Base-by-base conservation (phyloP, 2,113 vertebrate species). In the Ailuropoda melanoleuca region DNA sequence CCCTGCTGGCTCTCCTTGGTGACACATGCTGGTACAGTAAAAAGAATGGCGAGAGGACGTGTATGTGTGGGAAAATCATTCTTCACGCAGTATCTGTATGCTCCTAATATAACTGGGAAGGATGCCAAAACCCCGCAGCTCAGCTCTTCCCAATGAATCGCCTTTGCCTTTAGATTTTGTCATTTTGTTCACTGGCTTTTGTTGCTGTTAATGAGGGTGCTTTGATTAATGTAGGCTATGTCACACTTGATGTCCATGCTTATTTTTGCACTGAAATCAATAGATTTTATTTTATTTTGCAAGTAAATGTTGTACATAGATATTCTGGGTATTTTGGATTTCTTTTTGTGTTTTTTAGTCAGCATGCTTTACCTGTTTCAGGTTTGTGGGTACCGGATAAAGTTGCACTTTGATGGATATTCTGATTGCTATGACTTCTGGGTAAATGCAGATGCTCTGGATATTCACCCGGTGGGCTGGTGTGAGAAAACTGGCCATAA, bases 401-500 rank as follows among this genome's bases (percentile, higher is more conserved):
- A 99, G 85, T 98, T 99, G 48, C 99, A 99, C 97, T 99, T 99
- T 97, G 99, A 99, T 97, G 99, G 99, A 23, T 99, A 99, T 87
- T 98, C 99, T 34, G 99, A 99, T 92, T 99, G 99, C 96, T 99
- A 99, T 0, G 99, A 99, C 97, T 99, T 99, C 98, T 99, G 99
- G 99, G 98, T 99, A 68, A 99, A 99, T 4, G 99, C 99, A 74
- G 99, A 99, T 72, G 99, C 99, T 72, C 98, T 99, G 53, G 99
- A 99, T 75, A 99, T 99, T 86, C 99, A 99, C 94, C 99, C 99
- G 1, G 99, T 99, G 31, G 99, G 99, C 18, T 99, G 99, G 99
- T 99, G 99, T 97, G 99, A 99, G 98, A 99, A 99, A 98, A 99
- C 99, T 4, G 98, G 99, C 68, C 99, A 99, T 97, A 99, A 99